Evolutionary conservation across 2,888 invertebrate genomes (phyloP).

Genomic region (Mesopsocus fuscifrons): DNA sequence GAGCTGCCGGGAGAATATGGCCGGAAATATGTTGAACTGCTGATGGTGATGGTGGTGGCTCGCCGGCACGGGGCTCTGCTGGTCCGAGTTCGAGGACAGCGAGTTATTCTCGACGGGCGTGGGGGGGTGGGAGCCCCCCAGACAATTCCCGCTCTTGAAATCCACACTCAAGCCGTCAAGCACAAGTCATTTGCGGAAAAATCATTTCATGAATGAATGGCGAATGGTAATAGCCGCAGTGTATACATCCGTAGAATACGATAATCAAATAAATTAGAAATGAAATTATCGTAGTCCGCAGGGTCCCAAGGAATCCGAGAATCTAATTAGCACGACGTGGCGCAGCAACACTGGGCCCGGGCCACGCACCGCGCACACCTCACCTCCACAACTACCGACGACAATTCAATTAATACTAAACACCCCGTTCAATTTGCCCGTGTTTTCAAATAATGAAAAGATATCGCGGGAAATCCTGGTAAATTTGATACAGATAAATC

Average conservation of each 20-base stretch:
- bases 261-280: constrained; percentile 10
- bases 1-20: constrained; percentile 74
- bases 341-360: no score
- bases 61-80: constrained; percentile 13
- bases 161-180: constrained; percentile 9
- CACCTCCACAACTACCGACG: neutral
- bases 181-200: neutral
- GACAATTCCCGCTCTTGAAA: constrained; percentile 8
- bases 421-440: constrained; percentile 8
- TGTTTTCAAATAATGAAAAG: constrained; percentile 10
- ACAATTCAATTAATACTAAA: constrained; percentile 8
- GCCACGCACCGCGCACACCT: no score
- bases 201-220: neutral
- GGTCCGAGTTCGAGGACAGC: constrained; percentile 5
- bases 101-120: constrained; percentile 6
- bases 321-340: neutral
- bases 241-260: constrained; percentile 8
- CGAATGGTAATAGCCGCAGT: neutral
- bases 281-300: constrained; percentile 8
- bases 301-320: constrained; percentile 8
- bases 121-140: constrained; percentile 22
- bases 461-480: constrained; percentile 8
- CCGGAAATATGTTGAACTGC: constrained; percentile 82
- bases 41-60: constrained; percentile 24
- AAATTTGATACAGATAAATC: constrained; percentile 10